phyloP scores from a whole-genome alignment of 2,888 invertebrate genomes.

The Heteromurus nitidus region DNA sequence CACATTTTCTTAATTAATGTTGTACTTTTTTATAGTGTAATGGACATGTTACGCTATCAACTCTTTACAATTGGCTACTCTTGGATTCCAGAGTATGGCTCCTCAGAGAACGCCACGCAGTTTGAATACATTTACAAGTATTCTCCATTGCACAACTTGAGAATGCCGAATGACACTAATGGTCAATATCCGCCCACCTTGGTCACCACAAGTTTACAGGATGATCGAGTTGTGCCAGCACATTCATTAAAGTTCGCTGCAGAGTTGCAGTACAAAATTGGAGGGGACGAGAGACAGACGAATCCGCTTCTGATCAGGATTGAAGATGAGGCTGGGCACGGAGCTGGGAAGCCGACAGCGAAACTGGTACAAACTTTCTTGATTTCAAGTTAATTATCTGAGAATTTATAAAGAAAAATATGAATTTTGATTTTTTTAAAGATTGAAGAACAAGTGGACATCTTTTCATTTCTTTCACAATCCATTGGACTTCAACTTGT shows the following conservation, averaged over 20 bases:
- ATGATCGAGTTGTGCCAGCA: constrained; percentile 87
- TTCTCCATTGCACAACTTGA: constrained; percentile 96
- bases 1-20: too few species aligned
- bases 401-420: too few species aligned
- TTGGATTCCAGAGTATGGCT: constrained; percentile 98
- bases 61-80: constrained; percentile 98
- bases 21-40: constrained; percentile 81
- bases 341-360: constrained; percentile 95
- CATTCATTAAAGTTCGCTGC: constrained; percentile 97
- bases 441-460: constrained; percentile 95
- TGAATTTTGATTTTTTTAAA: constrained; percentile 76
- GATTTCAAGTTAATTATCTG: too few species aligned
- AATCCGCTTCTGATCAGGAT: constrained; percentile 92
- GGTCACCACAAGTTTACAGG: constrained; percentile 56
- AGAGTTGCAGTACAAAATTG: constrained; percentile 86
- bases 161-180: constrained; percentile 74
- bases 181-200: constrained; percentile 60
- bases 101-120: constrained; percentile 89
- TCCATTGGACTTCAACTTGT: neutral
- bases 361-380: constrained; percentile 85
- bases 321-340: constrained; percentile 97
- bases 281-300: constrained; percentile 78
- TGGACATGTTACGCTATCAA: constrained; percentile 98
- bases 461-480: constrained; percentile 82
- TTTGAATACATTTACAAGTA: constrained; percentile 89